Evolutionary conservation across 30 jellyfish, hydroid and myxozoan genomes (phyloP).

Genomic region (Hydractinia echinata): DNA sequence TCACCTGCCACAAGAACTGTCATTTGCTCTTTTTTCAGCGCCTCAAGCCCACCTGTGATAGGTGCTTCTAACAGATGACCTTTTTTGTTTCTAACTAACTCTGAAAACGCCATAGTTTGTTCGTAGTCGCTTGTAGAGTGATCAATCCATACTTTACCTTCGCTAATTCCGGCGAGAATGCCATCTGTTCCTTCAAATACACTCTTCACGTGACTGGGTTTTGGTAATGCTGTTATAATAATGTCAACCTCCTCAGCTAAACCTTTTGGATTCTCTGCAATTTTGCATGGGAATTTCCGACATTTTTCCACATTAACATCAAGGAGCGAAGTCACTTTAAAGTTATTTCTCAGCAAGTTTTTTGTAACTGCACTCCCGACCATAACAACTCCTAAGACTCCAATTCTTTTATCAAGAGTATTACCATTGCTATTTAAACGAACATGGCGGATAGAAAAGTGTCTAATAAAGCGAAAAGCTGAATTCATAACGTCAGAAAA

Average conservation of each 20-base stretch:
- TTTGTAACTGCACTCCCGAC: no score
- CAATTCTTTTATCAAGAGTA: no score
- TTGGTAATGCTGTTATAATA: slow-evolving; percentile 59
- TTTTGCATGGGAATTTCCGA: slow-evolving; percentile 15
- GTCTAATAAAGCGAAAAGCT: no score
- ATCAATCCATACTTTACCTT: slow-evolving; percentile 35
- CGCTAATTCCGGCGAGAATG: slow-evolving; percentile 40
- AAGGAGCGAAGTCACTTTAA: no score
- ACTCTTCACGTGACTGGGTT: slow-evolving; percentile 38
- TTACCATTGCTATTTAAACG: no score
- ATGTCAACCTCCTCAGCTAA: slow-evolving; percentile 47
- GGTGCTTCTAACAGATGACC: slow-evolving; percentile 58
- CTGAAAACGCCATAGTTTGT: slow-evolving; percentile 50
- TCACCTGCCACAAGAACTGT: slow-evolving; percentile 59
- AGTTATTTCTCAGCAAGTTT: no score
- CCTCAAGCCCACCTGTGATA: slow-evolving; percentile 72
- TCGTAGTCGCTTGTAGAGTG: slow-evolving; percentile 64
- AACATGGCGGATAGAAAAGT: no score
- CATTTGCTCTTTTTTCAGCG: slow-evolving; percentile 56
- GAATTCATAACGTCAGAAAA: no score
- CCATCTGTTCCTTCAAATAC: slow-evolving; percentile 50
- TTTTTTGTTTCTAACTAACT: slow-evolving; percentile 39
- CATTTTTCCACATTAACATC: slow-evolving; percentile 30
- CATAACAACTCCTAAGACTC: no score
- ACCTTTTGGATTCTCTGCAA: slow-evolving; percentile 28